phyloP scores from a whole-genome alignment of 2,797 vertebrate species.

The Syncerus caffer region DNA sequence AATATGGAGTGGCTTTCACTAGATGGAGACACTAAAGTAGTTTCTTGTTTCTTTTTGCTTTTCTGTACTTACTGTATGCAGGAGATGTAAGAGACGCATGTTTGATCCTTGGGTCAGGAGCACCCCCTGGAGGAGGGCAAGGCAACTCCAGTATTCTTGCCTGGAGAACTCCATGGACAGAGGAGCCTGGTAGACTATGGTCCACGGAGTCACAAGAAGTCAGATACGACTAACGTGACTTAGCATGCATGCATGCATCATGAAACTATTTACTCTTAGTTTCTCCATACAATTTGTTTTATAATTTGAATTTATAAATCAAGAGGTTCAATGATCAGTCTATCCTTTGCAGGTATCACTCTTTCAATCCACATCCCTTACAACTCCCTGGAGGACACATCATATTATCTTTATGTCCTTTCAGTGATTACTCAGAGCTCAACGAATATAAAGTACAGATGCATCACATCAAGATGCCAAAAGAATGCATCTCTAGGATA shows the following conservation, averaged over 20 bases:
- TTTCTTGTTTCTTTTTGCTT: background rate
- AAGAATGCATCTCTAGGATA: background rate
- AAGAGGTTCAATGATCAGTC: background rate
- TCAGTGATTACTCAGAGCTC: background rate
- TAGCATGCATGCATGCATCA: background rate
- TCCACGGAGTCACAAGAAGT: background rate
- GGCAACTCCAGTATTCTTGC: background rate
- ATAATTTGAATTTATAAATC: background rate
- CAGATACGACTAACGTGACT: background rate
- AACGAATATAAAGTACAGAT: background rate
- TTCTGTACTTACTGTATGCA: background rate
- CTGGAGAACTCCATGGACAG: background rate
- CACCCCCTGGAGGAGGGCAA: background rate
- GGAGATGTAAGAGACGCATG: background rate
- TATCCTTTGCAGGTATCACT: background rate
- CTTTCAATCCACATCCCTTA: background rate
- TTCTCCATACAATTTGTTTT: background rate
- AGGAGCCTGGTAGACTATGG: background rate
- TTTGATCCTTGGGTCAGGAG: background rate
- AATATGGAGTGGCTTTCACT: background rate
- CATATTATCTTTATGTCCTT: background rate
- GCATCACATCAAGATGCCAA: background rate
- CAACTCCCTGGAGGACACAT: background rate
- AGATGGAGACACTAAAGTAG: background rate
- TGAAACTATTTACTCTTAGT: background rate